Evolutionary conservation across 2,888 invertebrate species (phyloP), one percentile per base, ranked within the genome.

Genomic region (Melinopterus prodromus): DNA sequence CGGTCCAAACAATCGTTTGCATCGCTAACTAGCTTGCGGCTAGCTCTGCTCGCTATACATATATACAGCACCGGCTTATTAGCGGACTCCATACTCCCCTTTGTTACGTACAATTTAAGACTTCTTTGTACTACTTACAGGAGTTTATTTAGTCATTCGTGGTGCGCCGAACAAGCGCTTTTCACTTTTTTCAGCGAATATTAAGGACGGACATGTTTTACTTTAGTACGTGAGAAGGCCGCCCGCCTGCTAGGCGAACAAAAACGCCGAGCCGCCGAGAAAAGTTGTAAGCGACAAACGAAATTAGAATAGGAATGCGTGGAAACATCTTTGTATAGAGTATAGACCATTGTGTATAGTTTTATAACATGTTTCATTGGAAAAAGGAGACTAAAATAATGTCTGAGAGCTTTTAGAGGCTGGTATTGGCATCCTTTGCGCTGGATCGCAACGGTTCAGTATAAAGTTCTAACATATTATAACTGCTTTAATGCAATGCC

Each of bases 1-100:
- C 53, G 53, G 53, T 53, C 53, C 53, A 53, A 79, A 81, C 81
- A 81, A 80, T 81, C 81, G 80, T 81, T 81, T 81, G 80, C 80
- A 80, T 80, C 78, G 81, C 38, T 81, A 81, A 82, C 79, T 80
- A 80, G 82, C 35, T 36, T n/a, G 36, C 37, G 74, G 74, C 37
- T 35, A 74, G 74, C 14, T 37, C 74, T 74, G n/a, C 53, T 53
- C 12, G 53, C 12, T 53, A 53, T 12, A 53, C 12, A 53, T 74
- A 37, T 74, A 37, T 35, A 74, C 74, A 74, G 36, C 74, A 15
- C 36, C 35, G 36, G 74, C 74, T 74, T 74, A 74, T 74, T 74
- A 74, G 74, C 74, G 37, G 74, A 35, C 74, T 35, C n/a, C 35
- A 37, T 74, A 37, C 74, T 74, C 36, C 74, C 74, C 74, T 74